Conservation (phyloP, 2,888 invertebrate genomes). For the Calliphora vomitoria region DNA sequence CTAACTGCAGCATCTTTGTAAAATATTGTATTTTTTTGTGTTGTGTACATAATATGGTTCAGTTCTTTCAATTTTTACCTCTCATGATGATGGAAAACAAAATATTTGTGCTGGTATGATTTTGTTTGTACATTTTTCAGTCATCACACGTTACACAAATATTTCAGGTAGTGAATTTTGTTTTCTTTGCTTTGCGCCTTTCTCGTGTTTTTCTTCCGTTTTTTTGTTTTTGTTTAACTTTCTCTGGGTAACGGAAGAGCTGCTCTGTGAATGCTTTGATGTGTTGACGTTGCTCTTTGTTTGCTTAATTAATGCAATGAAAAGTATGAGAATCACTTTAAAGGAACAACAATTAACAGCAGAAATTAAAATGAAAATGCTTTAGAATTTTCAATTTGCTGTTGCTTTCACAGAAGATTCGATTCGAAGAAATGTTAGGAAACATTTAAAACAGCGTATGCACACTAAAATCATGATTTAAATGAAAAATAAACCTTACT, state of each 20-base stretch:
- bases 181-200: background rate
- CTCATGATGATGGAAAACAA: background rate
- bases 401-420: too few species aligned
- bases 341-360: background rate
- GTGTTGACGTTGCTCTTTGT: conserved; percentile 28
- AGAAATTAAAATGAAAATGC: background rate
- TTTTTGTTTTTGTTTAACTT: conserved; percentile 23
- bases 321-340: background rate
- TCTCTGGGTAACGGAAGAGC: conserved; percentile 7
- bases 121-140: conserved; percentile 17
- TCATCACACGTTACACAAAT: conserved; percentile 48
- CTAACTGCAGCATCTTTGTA: background rate
- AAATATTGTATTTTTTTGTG: background rate
- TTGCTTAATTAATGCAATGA: conserved; percentile 52
- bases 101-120: background rate
- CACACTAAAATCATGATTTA: background rate
- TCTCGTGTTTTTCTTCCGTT: background rate
- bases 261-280: conserved; percentile 7
- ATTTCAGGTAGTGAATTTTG: conserved; percentile 25
- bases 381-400: too few species aligned
- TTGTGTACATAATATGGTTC: too few species aligned
- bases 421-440: background rate
- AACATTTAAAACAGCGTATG: too few species aligned
- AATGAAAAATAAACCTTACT: background rate
- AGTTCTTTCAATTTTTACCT: too few species aligned